These are phyloP conservation scores for Anniella stebbinsi DNA, from an alignment of 2,797 vertebrate species.

Conservation along the genomic window DNA sequence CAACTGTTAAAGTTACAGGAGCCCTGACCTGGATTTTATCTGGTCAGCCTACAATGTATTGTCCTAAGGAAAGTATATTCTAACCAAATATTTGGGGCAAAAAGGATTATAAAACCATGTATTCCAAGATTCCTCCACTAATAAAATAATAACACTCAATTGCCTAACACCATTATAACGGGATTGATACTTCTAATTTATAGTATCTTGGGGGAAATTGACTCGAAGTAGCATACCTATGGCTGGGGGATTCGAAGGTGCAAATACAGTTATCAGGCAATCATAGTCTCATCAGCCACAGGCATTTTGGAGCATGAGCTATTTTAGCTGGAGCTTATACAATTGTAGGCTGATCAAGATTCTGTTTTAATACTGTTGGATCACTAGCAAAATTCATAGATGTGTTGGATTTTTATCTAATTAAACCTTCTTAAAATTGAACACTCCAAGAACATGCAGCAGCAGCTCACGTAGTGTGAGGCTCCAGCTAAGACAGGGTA, in stretches of 20 bases:
- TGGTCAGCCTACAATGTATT: too few species aligned
- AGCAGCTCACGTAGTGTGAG: neutral
- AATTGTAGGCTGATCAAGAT: neutral
- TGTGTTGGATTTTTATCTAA: neutral
- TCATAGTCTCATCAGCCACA: too few species aligned
- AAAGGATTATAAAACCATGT: neutral
- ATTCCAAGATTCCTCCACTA: neutral
- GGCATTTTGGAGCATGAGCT: neutral
- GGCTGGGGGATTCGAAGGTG: neutral
- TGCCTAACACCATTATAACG: neutral
- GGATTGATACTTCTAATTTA: neutral
- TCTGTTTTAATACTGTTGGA: neutral
- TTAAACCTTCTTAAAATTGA: neutral
- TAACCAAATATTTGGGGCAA: neutral
- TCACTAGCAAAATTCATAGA: neutral
- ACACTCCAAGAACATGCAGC: neutral
- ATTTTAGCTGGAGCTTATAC: neutral
- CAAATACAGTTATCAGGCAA: neutral
- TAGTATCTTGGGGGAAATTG: neutral
- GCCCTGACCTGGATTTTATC: too few species aligned
- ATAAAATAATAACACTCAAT: neutral
- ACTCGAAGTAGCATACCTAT: neutral
- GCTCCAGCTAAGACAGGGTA: neutral
- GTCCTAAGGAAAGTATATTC: neutral
- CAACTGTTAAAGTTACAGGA: too few species aligned